Percentiles rank a stretch among this genome's conserved stretches.
These are phyloP conservation scores for Calycopis cecrops DNA, from an alignment of 1,140 invertebrate genomes.

Conservation along the genomic window DNA sequence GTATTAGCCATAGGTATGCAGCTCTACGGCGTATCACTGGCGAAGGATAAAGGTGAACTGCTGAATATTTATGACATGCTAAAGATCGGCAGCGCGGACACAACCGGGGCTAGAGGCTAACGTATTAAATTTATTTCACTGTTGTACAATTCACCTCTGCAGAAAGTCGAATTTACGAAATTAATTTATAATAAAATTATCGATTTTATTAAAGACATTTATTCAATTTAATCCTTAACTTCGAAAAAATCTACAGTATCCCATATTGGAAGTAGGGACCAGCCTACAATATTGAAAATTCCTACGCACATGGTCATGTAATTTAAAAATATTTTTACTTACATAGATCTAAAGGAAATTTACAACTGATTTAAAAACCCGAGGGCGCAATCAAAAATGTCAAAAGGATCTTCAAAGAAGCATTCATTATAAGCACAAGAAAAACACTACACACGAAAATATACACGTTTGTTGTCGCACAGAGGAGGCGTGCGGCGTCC, in stretches of 20 bases:
- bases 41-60: background rate
- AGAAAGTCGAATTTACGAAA: too few relatives aligned
- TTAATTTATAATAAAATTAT: too few relatives aligned
- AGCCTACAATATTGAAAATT: too few relatives aligned
- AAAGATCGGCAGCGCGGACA: conserved; percentile 4
- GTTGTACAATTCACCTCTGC: too few relatives aligned
- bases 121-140: background rate
- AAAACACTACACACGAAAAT: conserved; percentile 42
- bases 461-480: conserved; percentile 24
- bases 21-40: background rate
- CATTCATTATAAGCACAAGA: conserved; percentile 32
- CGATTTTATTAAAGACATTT: too few relatives aligned
- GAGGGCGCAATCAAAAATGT: conserved; percentile 17
- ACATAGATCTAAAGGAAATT: too few relatives aligned
- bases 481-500: conserved; percentile 35
- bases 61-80: conserved; percentile 8
- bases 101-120: background rate
- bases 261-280: too few relatives aligned
- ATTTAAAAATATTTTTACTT: too few relatives aligned
- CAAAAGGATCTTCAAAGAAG: conserved; percentile 30
- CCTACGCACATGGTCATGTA: too few relatives aligned
- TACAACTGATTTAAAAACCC: conserved; percentile 1
- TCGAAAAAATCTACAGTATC: too few relatives aligned
- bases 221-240: too few relatives aligned
- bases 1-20: background rate